Conservation (phyloP, 2,888 invertebrate species). For the Limnephilus auricula region DNA sequence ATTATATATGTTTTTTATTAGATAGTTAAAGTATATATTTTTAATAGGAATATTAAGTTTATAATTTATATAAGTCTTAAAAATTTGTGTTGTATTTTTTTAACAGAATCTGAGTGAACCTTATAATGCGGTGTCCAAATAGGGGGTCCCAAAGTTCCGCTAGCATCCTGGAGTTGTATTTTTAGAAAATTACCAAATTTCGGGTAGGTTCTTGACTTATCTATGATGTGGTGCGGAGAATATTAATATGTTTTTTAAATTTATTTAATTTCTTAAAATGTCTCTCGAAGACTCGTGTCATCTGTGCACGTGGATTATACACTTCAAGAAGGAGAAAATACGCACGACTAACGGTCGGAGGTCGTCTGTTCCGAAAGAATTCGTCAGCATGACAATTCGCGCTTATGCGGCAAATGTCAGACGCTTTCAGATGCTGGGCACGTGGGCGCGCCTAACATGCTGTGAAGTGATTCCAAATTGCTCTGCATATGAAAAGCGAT, state of each 20-base stretch:
- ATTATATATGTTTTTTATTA: too few species aligned
- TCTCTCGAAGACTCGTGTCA: not conserved
- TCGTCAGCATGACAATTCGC: not conserved
- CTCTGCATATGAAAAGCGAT: not conserved
- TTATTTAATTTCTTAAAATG: not conserved
- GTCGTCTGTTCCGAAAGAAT: not conserved
- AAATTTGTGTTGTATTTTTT: too few species aligned
- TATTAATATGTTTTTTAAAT: not conserved
- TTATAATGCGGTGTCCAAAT: too few species aligned
- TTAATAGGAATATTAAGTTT: too few species aligned
- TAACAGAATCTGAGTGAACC: too few species aligned
- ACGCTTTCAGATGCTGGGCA: not conserved
- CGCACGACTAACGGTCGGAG: not conserved
- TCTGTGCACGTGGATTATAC: not conserved
- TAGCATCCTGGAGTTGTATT: not conserved
- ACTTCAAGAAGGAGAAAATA: not conserved
- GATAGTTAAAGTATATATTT: too few species aligned
- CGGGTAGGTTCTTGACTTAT: not conserved
- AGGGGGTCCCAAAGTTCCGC: not conserved
- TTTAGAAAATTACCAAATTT: not conserved
- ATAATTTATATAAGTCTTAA: too few species aligned
- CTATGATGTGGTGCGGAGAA: not conserved
- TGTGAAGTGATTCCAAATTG: conserved; percentile 2
- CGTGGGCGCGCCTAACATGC: not conserved
- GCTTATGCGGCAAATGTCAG: not conserved